Evolutionary conservation across 2,113 vertebrate genomes (phyloP).

Genomic region (Oryzias curvinotus): DNA sequence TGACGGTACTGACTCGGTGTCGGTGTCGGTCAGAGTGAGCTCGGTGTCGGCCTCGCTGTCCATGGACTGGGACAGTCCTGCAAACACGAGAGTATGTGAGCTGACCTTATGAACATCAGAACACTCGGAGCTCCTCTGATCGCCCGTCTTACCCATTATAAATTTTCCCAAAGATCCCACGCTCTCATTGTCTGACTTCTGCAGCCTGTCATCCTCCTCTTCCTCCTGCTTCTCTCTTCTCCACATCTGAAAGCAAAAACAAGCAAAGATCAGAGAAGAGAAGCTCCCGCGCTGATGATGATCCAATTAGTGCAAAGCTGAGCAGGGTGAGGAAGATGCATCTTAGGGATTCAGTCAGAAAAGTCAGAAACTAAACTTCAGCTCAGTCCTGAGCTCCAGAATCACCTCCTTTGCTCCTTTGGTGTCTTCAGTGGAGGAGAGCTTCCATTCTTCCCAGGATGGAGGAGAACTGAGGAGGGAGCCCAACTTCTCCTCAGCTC

Average conservation of each 20-base stretch:
- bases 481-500: background rate
- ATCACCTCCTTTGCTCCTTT: conserved; percentile 32
- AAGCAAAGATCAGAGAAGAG: too few species aligned
- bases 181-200: conserved; percentile 18
- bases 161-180: conserved; percentile 17
- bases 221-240: conserved; percentile 20
- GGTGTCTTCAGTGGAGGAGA: background rate
- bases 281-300: too few species aligned
- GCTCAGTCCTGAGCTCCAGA: background rate
- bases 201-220: conserved; percentile 9
- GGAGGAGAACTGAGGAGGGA: conserved; percentile 43
- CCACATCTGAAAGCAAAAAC: conserved; percentile 14
- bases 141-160: conserved; percentile 35
- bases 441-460: conserved; percentile 61
- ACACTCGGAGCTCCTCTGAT: background rate
- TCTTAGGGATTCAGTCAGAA: too few species aligned
- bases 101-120: background rate
- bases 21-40: conserved; percentile 72
- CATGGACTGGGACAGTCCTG: conserved; percentile 32
- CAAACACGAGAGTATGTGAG: background rate
- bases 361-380: background rate
- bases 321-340: too few species aligned
- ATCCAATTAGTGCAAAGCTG: too few species aligned
- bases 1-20: conserved; percentile 72
- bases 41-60: conserved; percentile 71